Base-by-base conservation (phyloP, 2,888 invertebrate genomes). In the Pseudoips prasinana region DNA sequence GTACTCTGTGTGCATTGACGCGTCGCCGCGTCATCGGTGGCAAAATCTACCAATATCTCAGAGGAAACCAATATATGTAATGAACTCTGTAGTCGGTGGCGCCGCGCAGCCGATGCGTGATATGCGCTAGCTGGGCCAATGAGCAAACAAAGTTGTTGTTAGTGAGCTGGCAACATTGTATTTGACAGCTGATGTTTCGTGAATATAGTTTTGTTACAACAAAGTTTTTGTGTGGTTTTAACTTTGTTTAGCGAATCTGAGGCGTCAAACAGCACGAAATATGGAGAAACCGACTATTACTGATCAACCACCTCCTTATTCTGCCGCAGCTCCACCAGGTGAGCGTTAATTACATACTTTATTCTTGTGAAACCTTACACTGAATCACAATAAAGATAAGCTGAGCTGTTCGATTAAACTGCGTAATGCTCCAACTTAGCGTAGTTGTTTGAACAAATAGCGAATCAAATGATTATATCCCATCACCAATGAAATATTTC, bases 291-390 rank as follows among this genome's bases (percentile, higher is more conserved):
- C 79, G 11, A 70, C 69, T 19, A 66, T 82, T 32, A 85, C 66
- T 17, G 87, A 80, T 19, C 83, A 80, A 33, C 91, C 90, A 7
- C 91, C 90, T 1, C 90, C 90, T 3, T 90, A 90, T 58, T 89
- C 90, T 0, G 90, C 90, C 8, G 58, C 78, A 8, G 50, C 73
- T 35, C 68, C 64, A 22, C 70, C 73, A 69, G 78, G 87, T 86
- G 68, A 62, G 52, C 27, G 20, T 8, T 31, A 36, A 38, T n/a
- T 33, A 46, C 7, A 7, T 7, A 46, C 44, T 53, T 53, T 54
- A 54, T 50, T 46, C 54, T 42, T 49, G 39, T 31, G 54, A 65
- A 65, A 59, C 55, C 55, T 28, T 60, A 52, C 27, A 32, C 57
- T 77, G 75, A 78, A 70, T 78, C 77, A 78, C 56, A 53, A 57